Evolutionary conservation across 2,113 vertebrate species (phyloP).

Genomic region (Psilopogon haemacephalus): DNA sequence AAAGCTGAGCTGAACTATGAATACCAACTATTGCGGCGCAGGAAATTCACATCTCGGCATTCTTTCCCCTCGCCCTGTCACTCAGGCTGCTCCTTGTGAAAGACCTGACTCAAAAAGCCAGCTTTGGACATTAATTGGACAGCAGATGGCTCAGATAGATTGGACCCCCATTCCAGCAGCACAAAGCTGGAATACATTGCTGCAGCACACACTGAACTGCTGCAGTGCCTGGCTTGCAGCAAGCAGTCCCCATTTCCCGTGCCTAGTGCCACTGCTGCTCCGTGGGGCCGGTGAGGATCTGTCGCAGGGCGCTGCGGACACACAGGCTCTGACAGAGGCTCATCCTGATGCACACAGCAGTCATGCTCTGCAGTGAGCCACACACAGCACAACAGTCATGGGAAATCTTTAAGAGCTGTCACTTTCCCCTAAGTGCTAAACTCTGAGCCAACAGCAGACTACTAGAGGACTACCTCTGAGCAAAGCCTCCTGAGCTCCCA

Average conservation of each 20-base stretch:
- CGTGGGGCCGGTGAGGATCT: background rate
- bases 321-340: background rate
- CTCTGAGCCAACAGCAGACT: background rate
- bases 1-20: conserved; percentile 55
- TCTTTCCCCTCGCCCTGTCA: conserved; percentile 40
- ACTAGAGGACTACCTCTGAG: background rate
- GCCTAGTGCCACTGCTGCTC: background rate
- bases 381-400: fast-evolving
- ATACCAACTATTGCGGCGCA: conserved; percentile 48
- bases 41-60: conserved; percentile 46
- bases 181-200: conserved; percentile 1
- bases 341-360: background rate
- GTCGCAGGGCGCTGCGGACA: background rate
- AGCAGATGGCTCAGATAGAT: conserved; percentile 41
- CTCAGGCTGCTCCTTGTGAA: conserved; percentile 32
- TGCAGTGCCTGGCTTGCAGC: background rate
- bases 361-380: background rate
- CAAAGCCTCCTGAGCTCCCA: background rate
- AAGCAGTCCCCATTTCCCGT: background rate
- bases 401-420: background rate
- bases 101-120: conserved; percentile 57
- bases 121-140: conserved; percentile 58
- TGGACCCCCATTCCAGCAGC: background rate
- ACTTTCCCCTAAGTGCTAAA: background rate
- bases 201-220: background rate